A percentile compares a stretch with the other conserved stretches of the same genome.
These are phyloP conservation scores for Zootoca vivipara DNA, from an alignment of 2,113 vertebrate genomes.

Conservation along the genomic window DNA sequence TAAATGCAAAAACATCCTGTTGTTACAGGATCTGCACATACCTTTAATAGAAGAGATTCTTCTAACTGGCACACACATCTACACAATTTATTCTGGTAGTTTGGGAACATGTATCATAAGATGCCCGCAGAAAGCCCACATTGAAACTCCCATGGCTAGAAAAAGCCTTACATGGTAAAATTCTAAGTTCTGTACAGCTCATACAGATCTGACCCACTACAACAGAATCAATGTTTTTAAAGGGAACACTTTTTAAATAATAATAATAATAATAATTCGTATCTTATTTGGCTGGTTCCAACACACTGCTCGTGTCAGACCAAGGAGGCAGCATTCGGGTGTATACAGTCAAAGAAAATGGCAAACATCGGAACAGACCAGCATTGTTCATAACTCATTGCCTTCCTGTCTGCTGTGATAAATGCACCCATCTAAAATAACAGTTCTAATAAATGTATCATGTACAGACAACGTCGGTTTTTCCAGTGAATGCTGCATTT, in stretches of 20 bases:
- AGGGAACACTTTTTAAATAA: neutral
- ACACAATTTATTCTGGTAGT: neutral
- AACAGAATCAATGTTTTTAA: neutral
- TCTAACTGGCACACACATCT: neutral
- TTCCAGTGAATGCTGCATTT: neutral
- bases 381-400: neutral
- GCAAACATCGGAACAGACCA: neutral
- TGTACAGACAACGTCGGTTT: neutral
- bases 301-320: neutral
- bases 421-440: neutral
- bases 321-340: neutral
- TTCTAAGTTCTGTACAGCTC: neutral
- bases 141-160: no score
- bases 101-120: neutral
- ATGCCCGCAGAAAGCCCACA: no score
- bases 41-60: neutral
- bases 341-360: neutral
- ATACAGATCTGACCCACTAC: neutral
- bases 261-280: no score
- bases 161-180: neutral
- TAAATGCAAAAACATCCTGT: neutral
- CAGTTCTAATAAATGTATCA: neutral
- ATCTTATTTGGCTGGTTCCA: neutral
- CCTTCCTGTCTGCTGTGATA: neutral
- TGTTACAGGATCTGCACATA: neutral